Evolutionary conservation across 2,888 invertebrate genomes (phyloP).

Genomic region (Hoplodrina ambigua): DNA sequence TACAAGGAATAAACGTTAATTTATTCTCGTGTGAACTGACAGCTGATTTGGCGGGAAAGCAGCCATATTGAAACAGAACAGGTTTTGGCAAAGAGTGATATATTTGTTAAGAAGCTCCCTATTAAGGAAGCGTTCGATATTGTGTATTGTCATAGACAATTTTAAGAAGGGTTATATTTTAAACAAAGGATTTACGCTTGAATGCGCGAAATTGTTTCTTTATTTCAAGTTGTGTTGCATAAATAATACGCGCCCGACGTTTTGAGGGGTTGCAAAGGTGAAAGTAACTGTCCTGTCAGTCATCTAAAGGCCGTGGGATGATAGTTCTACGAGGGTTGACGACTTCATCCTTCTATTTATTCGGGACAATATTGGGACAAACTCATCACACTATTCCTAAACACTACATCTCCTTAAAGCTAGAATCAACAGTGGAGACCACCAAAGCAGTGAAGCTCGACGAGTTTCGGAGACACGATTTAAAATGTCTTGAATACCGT

Average conservation of each 20-base stretch:
- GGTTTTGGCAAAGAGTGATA: constrained; percentile 58
- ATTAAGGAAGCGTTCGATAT: constrained; percentile 57
- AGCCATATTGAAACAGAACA: constrained; percentile 59
- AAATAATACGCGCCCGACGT: constrained; percentile 13
- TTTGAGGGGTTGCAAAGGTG: constrained; percentile 20
- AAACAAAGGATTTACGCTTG: constrained; percentile 28
- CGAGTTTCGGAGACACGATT: too few species aligned
- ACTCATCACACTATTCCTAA: too few species aligned
- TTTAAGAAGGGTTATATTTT: constrained; percentile 19
- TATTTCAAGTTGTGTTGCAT: constrained; percentile 39
- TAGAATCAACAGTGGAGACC: too few species aligned
- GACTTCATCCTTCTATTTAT: background rate
- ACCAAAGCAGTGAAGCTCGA: too few species aligned
- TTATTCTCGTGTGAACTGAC: constrained; percentile 57
- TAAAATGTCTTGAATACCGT: too few species aligned
- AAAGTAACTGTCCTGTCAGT: constrained; percentile 18
- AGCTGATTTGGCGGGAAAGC: constrained; percentile 65
- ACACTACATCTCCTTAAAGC: too few species aligned
- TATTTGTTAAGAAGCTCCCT: constrained; percentile 31
- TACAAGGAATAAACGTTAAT: constrained; percentile 25
- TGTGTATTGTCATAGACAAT: constrained; percentile 27
- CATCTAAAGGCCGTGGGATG: constrained; percentile 23
- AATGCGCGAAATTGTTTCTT: constrained; percentile 42
- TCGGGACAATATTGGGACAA: too few species aligned
- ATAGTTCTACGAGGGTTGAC: background rate